phyloP scores from a whole-genome alignment of 2,888 invertebrate species.

The Apamea crenata region DNA sequence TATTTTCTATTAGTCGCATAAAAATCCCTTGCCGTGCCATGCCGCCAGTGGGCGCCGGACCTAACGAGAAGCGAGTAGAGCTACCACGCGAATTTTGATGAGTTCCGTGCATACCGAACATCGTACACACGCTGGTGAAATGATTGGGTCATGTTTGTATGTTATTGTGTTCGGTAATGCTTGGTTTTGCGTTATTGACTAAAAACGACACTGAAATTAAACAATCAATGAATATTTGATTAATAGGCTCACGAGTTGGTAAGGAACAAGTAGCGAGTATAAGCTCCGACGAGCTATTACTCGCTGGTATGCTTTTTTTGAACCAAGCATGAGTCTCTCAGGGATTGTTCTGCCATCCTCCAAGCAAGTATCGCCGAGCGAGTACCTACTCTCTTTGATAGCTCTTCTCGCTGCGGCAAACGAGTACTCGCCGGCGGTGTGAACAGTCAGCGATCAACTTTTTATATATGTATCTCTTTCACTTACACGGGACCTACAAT shows the following conservation, averaged over 20 bases:
- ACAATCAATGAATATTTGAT: too few relatives aligned
- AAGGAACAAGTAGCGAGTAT: background rate
- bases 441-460: background rate
- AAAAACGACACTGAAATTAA: background rate
- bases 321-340: background rate
- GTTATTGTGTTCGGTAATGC: slow-evolving; percentile 42
- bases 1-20: too few relatives aligned
- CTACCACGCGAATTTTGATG: slow-evolving; percentile 59
- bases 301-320: background rate
- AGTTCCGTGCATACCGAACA: slow-evolving; percentile 51
- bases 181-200: slow-evolving; percentile 7
- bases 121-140: slow-evolving; percentile 43
- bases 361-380: background rate
- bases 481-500: background rate
- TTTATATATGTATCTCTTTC: background rate
- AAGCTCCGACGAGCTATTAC: background rate
- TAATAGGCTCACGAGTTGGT: background rate
- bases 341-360: background rate
- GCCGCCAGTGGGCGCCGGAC: too few relatives aligned
- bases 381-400: background rate
- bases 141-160: slow-evolving; percentile 49
- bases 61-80: background rate
- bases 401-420: background rate
- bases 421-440: background rate
- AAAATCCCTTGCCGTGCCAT: too few relatives aligned